Base-by-base conservation (phyloP, 2,888 invertebrate species). In the Euplagia quadripunctaria region DNA sequence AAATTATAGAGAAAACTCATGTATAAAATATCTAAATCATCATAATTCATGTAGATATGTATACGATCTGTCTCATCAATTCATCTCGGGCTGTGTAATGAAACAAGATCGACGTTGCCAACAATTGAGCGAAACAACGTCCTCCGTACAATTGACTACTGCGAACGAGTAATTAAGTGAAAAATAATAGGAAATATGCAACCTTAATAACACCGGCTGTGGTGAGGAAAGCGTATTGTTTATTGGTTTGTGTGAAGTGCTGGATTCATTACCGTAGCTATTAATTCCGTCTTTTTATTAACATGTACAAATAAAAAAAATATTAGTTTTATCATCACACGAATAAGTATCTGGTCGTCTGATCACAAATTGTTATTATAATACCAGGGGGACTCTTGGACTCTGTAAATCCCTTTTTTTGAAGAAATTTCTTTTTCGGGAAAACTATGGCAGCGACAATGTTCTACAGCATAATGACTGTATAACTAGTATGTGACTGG, bases 191-290 rank as follows among this genome's bases (percentile, higher is more conserved):
- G 43, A 58, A 68, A 63, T 63, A 70, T 51, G 49, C 69, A 31
- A 41, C 63, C n/a, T 52, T 41, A 51, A 41, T 51, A 51, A 70
- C 63, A 63, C 12, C 49, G 49, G 41, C 31, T 63, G 41, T 70
- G 31, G n/a, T 58, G 68, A 68, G 68, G 55, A 68, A 58, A 68
- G 68, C 1, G 17, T 41, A 55, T 68, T 55, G 67, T 70, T 49
- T 63, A 67, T 67, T 55, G 67, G 14, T 66, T 49, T 66, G 16
- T 49, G 9, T 11, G n/a, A 31, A 31, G 31, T 49, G 66, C 16
- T 31, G 49, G 16, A 16, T 66, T 31, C 4, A 51, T n/a, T 46
- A 31, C 16, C 31, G 51, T 4, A 49, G 49, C 11, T 11, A 49
- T 12, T 12, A 49, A 49, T 12, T 12, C 8, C 49, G 5, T 49